These are phyloP conservation scores for Oreochromis aureus DNA, from an alignment of 2,113 vertebrate species.

Conservation along the genomic window DNA sequence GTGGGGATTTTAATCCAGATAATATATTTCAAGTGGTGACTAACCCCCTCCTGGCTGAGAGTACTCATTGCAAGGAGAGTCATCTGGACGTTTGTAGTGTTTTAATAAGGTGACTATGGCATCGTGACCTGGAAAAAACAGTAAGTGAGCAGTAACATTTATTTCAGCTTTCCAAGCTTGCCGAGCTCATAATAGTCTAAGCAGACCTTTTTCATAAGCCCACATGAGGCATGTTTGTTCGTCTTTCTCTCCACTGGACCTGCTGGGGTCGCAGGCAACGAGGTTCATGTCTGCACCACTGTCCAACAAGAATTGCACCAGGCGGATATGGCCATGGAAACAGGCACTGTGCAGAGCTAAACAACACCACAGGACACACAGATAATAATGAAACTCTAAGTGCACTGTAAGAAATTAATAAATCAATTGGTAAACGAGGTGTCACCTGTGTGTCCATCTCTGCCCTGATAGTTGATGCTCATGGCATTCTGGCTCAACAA, in stretches of 20 bases:
- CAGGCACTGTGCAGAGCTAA: constrained; percentile 90
- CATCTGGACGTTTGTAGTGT: constrained; percentile 91
- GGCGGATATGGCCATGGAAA: constrained; percentile 89
- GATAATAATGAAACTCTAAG: neutral
- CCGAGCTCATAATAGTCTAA: neutral
- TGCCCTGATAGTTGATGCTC: constrained; percentile 89
- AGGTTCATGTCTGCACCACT: constrained; percentile 94
- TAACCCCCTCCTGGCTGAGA: constrained; percentile 95
- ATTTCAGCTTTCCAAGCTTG: neutral
- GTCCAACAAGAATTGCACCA: constrained; percentile 91
- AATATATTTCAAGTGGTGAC: neutral
- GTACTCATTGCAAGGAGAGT: constrained; percentile 90
- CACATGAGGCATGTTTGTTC: constrained; percentile 98
- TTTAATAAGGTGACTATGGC: constrained; percentile 91
- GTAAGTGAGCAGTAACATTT: neutral
- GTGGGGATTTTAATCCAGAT: neutral
- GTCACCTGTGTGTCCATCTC: constrained; percentile 91
- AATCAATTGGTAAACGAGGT: neutral
- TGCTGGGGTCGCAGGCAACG: constrained; percentile 91
- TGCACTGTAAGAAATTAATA: neutral
- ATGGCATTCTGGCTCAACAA: constrained; percentile 85
- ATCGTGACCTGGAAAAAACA: constrained; percentile 79
- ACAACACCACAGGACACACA: neutral
- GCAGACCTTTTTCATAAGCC: constrained; percentile 94
- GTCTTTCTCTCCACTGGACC: constrained; percentile 94